Conservation (phyloP, 2,888 invertebrate species). For the Rotaria magnacalcarata region DNA sequence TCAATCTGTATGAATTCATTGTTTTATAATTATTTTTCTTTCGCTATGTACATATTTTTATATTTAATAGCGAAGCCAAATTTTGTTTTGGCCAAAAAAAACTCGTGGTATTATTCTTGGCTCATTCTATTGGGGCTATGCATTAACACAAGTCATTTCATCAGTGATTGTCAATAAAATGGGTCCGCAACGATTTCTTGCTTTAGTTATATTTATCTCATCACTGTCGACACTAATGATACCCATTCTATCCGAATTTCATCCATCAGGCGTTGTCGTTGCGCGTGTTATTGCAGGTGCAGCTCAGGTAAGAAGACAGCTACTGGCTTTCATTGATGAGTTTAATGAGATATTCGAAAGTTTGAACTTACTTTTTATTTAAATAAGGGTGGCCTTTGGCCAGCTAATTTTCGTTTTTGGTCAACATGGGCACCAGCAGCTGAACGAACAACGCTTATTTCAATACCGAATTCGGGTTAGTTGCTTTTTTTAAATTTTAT, state of each 20-base stretch:
- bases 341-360: too few relatives aligned
- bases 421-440: neutral
- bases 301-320: neutral
- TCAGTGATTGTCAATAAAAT: neutral
- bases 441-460: neutral
- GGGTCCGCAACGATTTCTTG: neutral
- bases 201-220: neutral
- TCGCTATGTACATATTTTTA: neutral
- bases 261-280: neutral
- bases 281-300: neutral
- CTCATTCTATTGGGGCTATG: conserved; percentile 28
- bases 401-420: conserved; percentile 11
- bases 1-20: neutral
- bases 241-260: neutral
- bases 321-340: too few relatives aligned
- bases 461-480: neutral
- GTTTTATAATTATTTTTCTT: neutral
- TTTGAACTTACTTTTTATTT: too few relatives aligned
- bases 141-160: neutral
- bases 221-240: neutral
- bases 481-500: neutral
- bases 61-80: neutral
- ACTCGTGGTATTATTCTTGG: conserved; percentile 32
- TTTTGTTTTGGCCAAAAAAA: neutral
- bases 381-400: conserved; percentile 11